Evolutionary conservation across 1,140 invertebrate species (phyloP), one percentile per base, ranked within the genome.

Genomic region (Drosophila nikananu): DNA sequence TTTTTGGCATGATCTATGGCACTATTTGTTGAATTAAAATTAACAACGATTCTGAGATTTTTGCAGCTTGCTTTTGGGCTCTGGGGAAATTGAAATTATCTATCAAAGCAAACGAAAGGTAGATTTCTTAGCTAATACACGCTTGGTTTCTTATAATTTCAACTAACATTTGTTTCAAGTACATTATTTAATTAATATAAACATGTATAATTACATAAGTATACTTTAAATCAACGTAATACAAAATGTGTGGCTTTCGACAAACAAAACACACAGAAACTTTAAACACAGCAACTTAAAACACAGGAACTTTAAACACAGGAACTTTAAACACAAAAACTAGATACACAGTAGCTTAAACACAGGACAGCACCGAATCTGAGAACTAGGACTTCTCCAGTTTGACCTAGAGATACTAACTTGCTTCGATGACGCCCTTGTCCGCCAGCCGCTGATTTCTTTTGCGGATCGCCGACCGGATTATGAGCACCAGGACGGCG

Each of bases 401-500:
- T 17, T 55, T 25, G n/a, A 0, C 21, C 49, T 6, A n/a, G 3
- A 51, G 5, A 51, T 78, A 81, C 68, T 86, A 86, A 76, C 64
- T 71, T 37, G 52, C 32, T n/a, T 78, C 73, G 8, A 89, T 39
- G 10, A 62, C 41, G 19, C 19, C 42, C 39, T 77, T 89, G 54
- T 42, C 68, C 30, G 13, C 2, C 42, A 42, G 19, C 19, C 42
- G 60, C 39, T 79, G 49, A 2, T 71, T 80, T 15, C 71, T 70
- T 57, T 80, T 89, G 5, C 60, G 55, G n/a, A 77, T 49, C n/a
- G 25, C 25, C 12, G 7, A 44, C 0, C 75, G 52, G 23, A 86
- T 55, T 7, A 86, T 63, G 30, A 90, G 9, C 21, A 58, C 54
- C 13, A 79, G 17, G 13, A 86, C 44, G 21, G 2, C 49, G 10